Conservation (phyloP, 2,113 vertebrate species). For the Oceanites oceanicus region DNA sequence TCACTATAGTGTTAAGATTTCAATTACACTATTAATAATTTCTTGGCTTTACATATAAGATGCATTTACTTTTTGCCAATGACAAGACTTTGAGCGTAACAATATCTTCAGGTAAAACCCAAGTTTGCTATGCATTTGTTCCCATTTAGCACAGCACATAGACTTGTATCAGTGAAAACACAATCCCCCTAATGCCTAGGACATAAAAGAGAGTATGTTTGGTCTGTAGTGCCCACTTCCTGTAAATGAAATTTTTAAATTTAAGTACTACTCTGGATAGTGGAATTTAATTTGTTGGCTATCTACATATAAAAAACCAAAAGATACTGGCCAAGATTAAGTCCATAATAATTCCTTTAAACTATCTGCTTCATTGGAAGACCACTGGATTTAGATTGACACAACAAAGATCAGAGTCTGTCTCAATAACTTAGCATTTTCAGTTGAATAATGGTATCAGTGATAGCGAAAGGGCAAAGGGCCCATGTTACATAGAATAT, state of each 20-base stretch:
- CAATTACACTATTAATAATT: not conserved
- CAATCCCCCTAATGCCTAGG: not conserved
- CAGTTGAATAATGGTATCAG: not conserved
- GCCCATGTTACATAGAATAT: not conserved
- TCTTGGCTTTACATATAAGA: not conserved
- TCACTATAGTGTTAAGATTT: not conserved
- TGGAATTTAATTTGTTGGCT: not conserved
- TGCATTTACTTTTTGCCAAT: not conserved
- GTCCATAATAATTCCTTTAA: not conserved
- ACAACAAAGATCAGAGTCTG: not conserved
- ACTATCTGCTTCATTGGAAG: not conserved
- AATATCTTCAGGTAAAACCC: not conserved
- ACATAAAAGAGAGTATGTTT: not conserved
- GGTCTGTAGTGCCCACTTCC: accelerated
- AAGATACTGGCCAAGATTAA: not conserved
- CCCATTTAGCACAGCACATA: not conserved
- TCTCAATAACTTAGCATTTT: slow-evolving; percentile 13
- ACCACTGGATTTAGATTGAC: not conserved
- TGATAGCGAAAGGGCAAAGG: slow-evolving; percentile 1
- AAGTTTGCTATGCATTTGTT: not conserved
- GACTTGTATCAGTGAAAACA: not conserved
- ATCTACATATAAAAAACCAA: not conserved
- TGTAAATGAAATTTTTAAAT: not conserved
- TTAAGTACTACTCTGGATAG: not conserved
- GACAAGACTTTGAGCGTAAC: not conserved